These are phyloP conservation scores for Pampusana beccarii DNA, from an alignment of 2,113 vertebrate genomes.

Conservation along the genomic window DNA sequence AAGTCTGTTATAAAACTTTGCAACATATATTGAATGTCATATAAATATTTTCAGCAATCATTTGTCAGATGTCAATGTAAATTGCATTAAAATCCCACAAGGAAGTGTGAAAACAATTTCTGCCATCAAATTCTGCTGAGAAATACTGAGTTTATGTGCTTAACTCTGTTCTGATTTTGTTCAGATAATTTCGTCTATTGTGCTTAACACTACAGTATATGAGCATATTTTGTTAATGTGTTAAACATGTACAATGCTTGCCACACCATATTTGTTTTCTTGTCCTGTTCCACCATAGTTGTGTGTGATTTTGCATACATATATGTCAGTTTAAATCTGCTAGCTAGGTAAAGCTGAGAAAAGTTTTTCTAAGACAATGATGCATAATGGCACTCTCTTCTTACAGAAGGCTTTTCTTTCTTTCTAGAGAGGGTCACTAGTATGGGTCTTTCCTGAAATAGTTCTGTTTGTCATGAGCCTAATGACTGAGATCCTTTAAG, in stretches of 20 bases:
- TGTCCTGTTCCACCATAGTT: accelerated
- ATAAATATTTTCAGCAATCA: not conserved
- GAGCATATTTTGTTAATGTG: not conserved
- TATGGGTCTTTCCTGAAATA: not conserved
- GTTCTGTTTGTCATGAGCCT: not conserved
- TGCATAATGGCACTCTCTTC: accelerated
- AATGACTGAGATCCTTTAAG: not conserved
- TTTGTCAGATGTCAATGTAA: conserved; percentile 11
- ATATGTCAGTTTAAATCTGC: not conserved
- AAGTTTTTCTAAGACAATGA: not conserved
- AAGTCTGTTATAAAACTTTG: conserved; percentile 4
- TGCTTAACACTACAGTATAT: not conserved
- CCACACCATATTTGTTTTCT: not conserved
- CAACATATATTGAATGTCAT: not conserved
- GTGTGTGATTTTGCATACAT: not conserved
- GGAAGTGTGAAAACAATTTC: not conserved
- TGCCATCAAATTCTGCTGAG: not conserved
- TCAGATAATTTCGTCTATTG: not conserved
- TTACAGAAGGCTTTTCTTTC: not conserved
- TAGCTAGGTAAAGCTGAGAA: not conserved
- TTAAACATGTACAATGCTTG: not conserved
- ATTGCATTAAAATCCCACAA: conserved; percentile 4
- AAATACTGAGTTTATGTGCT: not conserved
- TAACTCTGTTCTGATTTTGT: not conserved
- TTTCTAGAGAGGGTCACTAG: not conserved